Evolutionary conservation across 2,888 invertebrate species (phyloP).

Genomic region (Stictocephala bisonia): DNA sequence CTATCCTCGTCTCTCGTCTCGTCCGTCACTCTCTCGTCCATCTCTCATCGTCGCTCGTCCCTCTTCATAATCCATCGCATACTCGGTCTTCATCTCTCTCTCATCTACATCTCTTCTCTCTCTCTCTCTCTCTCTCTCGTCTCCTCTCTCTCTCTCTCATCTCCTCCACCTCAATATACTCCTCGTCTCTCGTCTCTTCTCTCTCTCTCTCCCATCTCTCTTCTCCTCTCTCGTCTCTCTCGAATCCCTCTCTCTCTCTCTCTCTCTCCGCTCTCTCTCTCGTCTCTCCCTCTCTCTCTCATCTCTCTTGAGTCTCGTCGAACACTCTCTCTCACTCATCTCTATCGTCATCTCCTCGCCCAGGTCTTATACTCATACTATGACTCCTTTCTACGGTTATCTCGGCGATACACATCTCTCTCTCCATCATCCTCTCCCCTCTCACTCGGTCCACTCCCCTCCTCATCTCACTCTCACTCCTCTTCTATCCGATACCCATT

Average conservation of each 20-base stretch:
- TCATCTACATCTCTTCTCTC: not conserved
- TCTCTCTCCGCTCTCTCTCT: too few relatives aligned
- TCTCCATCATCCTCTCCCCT: too few relatives aligned
- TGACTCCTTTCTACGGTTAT: too few relatives aligned
- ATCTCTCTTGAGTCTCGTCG: not conserved
- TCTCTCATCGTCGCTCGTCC: too few relatives aligned
- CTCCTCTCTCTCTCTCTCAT: not conserved
- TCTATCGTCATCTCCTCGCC: too few relatives aligned
- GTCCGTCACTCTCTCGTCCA: too few relatives aligned
- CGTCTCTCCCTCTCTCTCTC: constrained; percentile 15
- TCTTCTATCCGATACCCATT: constrained; percentile 6
- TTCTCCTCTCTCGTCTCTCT: not conserved
- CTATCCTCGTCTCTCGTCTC: too few relatives aligned
- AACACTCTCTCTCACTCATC: not conserved
- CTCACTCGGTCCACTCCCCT: constrained; percentile 3
- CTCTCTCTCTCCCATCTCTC: not conserved
- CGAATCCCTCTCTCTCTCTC: too few relatives aligned
- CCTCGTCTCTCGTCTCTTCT: not conserved
- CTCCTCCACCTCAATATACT: not conserved
- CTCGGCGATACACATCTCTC: too few relatives aligned
- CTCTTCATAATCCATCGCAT: not conserved
- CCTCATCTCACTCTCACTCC: constrained; percentile 29
- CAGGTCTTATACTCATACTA: too few relatives aligned
- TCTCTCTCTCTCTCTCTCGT: too few relatives aligned
- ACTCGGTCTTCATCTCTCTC: not conserved